phyloP scores from a whole-genome alignment of 2,113 vertebrate genomes.

The Cromileptes altivelis region DNA sequence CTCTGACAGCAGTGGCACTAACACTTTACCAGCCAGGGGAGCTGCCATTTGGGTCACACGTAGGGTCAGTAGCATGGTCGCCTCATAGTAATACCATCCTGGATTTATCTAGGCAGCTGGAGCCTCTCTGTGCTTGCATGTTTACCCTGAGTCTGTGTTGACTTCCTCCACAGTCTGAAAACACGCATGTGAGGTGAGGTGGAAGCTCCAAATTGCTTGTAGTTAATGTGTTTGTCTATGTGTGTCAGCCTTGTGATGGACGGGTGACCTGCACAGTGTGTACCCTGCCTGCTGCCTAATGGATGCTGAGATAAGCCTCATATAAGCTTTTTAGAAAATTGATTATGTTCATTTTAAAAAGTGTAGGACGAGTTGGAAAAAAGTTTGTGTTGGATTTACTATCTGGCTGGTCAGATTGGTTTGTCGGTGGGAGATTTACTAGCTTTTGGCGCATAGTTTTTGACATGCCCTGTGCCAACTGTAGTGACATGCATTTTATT shows the following conservation, averaged over 20 bases:
- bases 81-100: neutral
- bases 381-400: neutral
- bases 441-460: neutral
- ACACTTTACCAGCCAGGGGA: neutral
- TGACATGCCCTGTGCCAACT: neutral
- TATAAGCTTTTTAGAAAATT: slow-evolving; percentile 14
- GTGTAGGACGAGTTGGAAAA: neutral
- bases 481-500: neutral
- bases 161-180: neutral
- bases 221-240: neutral
- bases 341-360: neutral
- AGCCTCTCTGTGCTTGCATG: neutral
- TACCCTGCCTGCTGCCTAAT: neutral
- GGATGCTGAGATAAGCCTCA: slow-evolving; percentile 4
- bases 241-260: neutral
- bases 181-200: neutral
- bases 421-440: neutral
- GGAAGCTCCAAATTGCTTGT: neutral
- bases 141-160: neutral
- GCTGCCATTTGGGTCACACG: neutral
- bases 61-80: neutral
- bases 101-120: neutral
- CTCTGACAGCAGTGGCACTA: neutral
- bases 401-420: slow-evolving; percentile 1
- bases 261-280: slow-evolving; percentile 2